Base-by-base conservation (phyloP, 2,113 vertebrate genomes). In the Vidua chalybeata region DNA sequence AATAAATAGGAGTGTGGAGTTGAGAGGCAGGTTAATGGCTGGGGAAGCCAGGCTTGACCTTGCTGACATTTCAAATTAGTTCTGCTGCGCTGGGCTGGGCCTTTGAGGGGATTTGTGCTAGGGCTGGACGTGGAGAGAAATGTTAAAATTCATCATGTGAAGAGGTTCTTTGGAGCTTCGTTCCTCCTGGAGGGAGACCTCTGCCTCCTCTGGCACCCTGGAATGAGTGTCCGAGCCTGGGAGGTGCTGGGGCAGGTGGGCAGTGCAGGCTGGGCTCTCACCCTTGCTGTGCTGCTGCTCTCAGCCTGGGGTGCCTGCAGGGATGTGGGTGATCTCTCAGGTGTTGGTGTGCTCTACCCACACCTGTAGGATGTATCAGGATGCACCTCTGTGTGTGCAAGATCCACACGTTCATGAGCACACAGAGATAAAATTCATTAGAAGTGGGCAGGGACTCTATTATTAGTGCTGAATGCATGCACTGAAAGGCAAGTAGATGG, bases 51-150 rank as follows among this genome's bases (percentile, higher is more conserved):
- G 95, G 96, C 94, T 96, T 97, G 97, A 97, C 97, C 97, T 97
- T 39, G 8, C 87, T 97, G 98, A 97, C 98, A 98, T 97, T 97
- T 97, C 97, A 97, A 97, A 98, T 98, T 97, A 98, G 97, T 98
- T 98, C 97, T 97, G 97, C 97, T 98, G 95, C 31, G 3, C 91
- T 96, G 95, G 89, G 95, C 96, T 91, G 95, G 77, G 84, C 96
- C 95, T 97, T 97, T 96, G 96, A 97, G 97, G 93, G 82, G 96
- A 86, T 92, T 84, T 95, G 77, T 15, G 15, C 79, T 88, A 1
- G 5, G 78, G 63, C 41, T 80, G 90, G 72, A 76, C 18, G 68
- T 63, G 58, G 84, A 73, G 83, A 84, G 68, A 88, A 94, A 77
- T 6, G 33, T 88, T 93, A 88, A 96, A 86, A 95, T 88, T 87